Conservation (phyloP, 2,888 invertebrate species). For the Drosophila koepferae region DNA sequence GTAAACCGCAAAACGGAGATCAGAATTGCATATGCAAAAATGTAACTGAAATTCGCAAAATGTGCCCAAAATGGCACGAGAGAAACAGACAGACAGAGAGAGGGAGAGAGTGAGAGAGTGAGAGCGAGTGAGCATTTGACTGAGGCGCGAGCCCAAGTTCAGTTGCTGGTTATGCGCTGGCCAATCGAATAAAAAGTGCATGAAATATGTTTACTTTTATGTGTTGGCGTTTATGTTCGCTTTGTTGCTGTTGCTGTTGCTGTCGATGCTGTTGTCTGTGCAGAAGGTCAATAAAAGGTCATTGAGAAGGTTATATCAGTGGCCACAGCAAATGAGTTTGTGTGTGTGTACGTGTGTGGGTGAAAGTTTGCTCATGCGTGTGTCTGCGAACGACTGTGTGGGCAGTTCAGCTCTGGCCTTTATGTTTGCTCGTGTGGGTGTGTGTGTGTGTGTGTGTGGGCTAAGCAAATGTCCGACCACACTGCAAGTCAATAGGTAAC, state of each 20-base stretch:
- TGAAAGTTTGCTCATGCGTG: constrained; percentile 32
- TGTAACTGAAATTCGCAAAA: constrained; percentile 71
- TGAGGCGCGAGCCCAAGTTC: constrained; percentile 25
- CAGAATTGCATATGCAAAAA: constrained; percentile 75
- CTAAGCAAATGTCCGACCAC: constrained; percentile 39
- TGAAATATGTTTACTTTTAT: constrained; percentile 72
- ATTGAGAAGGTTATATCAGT: constrained; percentile 67
- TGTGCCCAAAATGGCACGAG: constrained; percentile 29
- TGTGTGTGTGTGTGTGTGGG: constrained; percentile 7
- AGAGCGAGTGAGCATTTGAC: background rate
- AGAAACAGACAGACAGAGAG: constrained; percentile 3
- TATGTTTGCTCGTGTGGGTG: constrained; percentile 5
- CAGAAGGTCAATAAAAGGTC: constrained; percentile 72
- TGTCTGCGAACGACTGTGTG: constrained; percentile 14
- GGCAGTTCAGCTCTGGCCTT: constrained; percentile 11
- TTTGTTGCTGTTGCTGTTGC: constrained; percentile 35
- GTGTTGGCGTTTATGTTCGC: constrained; percentile 68
- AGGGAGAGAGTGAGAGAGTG: background rate
- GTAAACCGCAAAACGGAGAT: constrained; percentile 72
- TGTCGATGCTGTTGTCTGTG: constrained; percentile 41
- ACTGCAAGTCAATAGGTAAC: constrained; percentile 65
- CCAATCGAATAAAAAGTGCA: constrained; percentile 70
- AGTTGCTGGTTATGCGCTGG: constrained; percentile 49
- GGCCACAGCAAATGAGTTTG: constrained; percentile 25
- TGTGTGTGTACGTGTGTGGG: constrained; percentile 2